phyloP scores from a whole-genome alignment of 2,888 invertebrate species.

The Sphaerophoria taeniata region DNA sequence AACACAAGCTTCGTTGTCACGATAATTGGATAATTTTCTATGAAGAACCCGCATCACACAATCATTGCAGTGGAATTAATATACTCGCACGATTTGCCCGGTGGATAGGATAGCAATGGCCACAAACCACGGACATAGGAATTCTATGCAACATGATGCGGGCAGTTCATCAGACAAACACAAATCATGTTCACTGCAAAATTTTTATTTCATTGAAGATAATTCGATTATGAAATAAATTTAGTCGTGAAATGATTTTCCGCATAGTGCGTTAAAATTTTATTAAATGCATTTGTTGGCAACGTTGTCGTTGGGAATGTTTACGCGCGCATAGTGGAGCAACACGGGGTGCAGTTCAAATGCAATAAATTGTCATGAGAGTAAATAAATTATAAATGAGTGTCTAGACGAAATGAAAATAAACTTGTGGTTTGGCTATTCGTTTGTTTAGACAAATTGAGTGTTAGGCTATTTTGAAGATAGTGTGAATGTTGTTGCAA shows the following conservation, averaged over 20 bases:
- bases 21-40: conserved; percentile 64
- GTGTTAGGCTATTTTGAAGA: no score
- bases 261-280: conserved; percentile 14
- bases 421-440: no score
- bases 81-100: conserved; percentile 8
- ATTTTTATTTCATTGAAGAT: conserved; percentile 26
- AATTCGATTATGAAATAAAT: conserved; percentile 46
- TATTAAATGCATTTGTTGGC: background rate
- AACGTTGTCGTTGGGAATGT: background rate
- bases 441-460: no score
- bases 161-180: background rate
- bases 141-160: conserved; percentile 22
- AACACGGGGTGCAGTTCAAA: background rate
- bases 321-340: background rate
- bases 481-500: no score
- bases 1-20: conserved; percentile 53
- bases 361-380: background rate
- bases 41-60: conserved; percentile 54
- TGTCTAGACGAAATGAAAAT: background rate
- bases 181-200: conserved; percentile 4
- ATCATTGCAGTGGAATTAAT: conserved; percentile 19
- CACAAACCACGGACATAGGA: background rate
- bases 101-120: no score
- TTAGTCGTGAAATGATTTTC: background rate
- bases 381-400: background rate